These are phyloP conservation scores for Eulemur mongoz DNA, from an alignment of 2,797 vertebrate species.

Conservation along the genomic window DNA sequence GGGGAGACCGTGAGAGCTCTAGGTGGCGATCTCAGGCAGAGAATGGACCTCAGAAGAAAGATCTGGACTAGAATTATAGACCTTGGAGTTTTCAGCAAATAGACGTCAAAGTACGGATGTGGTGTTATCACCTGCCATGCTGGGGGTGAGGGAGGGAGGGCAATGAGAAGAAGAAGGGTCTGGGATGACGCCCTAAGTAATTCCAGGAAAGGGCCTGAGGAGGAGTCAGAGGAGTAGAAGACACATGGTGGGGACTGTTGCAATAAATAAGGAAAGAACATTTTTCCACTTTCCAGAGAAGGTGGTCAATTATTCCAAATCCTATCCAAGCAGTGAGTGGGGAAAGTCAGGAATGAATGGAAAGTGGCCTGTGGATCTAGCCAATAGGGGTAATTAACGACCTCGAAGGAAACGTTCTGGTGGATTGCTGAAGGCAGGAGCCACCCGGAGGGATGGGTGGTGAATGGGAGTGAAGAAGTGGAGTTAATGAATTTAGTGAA, in stretches of 20 bases:
- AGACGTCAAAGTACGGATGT: not conserved
- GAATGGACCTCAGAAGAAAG: not conserved
- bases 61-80: not conserved
- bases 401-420: not conserved
- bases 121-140: not conserved
- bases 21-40: not conserved
- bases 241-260: too few relatives aligned
- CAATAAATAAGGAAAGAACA: not conserved
- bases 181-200: not conserved
- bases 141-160: not conserved
- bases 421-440: not conserved
- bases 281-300: not conserved
- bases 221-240: not conserved
- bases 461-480: not conserved
- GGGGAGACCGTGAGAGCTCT: not conserved
- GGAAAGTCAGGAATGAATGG: not conserved
- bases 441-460: not conserved
- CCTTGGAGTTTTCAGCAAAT: not conserved
- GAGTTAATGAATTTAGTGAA: accelerated
- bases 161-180: not conserved
- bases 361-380: not conserved
- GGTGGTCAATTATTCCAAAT: not conserved
- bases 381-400: accelerated
- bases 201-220: not conserved
- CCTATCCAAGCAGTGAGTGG: not conserved